phyloP scores from a whole-genome alignment of 2,888 invertebrate species.

The Lasioglossum pauxillum region DNA sequence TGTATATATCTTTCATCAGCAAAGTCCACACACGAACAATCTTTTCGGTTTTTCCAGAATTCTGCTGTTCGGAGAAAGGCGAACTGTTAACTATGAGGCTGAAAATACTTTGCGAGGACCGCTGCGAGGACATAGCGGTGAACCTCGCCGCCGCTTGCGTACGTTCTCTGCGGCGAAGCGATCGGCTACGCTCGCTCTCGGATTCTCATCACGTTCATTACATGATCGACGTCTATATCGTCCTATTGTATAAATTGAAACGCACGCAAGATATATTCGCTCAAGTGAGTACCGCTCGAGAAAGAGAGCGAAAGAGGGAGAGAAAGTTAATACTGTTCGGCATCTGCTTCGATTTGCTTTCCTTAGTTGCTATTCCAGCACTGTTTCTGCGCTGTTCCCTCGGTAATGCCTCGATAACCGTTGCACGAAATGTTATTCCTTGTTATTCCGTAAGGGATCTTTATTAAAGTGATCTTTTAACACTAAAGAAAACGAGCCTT shows the following conservation, averaged over 20 bases:
- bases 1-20: background rate
- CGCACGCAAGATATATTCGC: constrained; percentile 85
- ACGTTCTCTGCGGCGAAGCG: constrained; percentile 85
- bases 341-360: background rate
- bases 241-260: constrained; percentile 86
- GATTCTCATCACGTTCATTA: constrained; percentile 86
- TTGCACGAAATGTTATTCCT: background rate
- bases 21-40: background rate
- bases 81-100: constrained; percentile 87
- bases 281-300: constrained; percentile 82
- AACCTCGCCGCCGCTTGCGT: constrained; percentile 86
- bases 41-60: constrained; percentile 85
- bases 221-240: constrained; percentile 87
- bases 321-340: background rate
- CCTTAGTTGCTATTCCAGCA: background rate
- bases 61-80: constrained; percentile 87
- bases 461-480: too few relatives aligned
- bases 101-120: constrained; percentile 87
- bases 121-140: constrained; percentile 88
- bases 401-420: background rate
- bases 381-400: background rate
- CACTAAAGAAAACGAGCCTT: too few relatives aligned
- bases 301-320: background rate
- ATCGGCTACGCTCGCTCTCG: constrained; percentile 80
- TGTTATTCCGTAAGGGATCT: background rate